Evolutionary conservation across 2,797 vertebrate genomes (phyloP).

Genomic region (Distichodus sexfasciatus): DNA sequence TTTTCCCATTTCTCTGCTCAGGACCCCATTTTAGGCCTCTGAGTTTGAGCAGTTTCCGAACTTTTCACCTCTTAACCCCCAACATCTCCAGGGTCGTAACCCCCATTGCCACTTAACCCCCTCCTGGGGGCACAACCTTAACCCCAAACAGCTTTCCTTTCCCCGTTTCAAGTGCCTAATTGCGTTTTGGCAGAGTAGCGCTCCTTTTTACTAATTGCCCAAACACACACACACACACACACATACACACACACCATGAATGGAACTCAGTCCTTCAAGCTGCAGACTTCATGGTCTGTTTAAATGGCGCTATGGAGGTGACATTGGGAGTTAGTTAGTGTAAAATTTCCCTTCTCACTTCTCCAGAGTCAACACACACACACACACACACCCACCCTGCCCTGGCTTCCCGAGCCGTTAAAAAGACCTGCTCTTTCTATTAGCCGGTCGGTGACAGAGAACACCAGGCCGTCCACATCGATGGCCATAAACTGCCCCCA

Average conservation of each 20-base stretch:
- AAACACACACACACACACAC: neutral
- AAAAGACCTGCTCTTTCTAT: slow-evolving; percentile 43
- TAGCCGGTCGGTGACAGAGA: slow-evolving; percentile 35
- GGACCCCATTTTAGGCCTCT: slow-evolving; percentile 1
- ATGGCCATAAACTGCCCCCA: slow-evolving; percentile 27
- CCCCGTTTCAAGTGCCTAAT: slow-evolving; percentile 26
- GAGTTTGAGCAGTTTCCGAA: slow-evolving; percentile 10
- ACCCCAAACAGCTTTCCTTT: slow-evolving; percentile 41
- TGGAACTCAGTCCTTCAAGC: slow-evolving; percentile 38
- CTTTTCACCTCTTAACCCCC: slow-evolving; percentile 30
- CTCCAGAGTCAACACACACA: slow-evolving; percentile 49
- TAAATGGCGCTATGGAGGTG: slow-evolving; percentile 50
- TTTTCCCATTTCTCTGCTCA: neutral
- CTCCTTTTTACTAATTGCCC: slow-evolving; percentile 32
- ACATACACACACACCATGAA: slow-evolving; percentile 34
- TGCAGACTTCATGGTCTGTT: slow-evolving; percentile 47
- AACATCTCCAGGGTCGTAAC: slow-evolving; percentile 34
- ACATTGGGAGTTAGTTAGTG: slow-evolving; percentile 30
- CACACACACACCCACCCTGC: too few species aligned
- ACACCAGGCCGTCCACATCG: slow-evolving; percentile 25
- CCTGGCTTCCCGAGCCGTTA: slow-evolving; percentile 32
- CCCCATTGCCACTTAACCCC: slow-evolving; percentile 31
- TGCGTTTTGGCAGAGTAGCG: slow-evolving; percentile 20
- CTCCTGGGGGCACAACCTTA: slow-evolving; percentile 27
- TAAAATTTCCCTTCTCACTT: slow-evolving; percentile 41